Evolutionary conservation across 2,113 vertebrate genomes (phyloP).

Genomic region (Cranoglanis bouderius): DNA sequence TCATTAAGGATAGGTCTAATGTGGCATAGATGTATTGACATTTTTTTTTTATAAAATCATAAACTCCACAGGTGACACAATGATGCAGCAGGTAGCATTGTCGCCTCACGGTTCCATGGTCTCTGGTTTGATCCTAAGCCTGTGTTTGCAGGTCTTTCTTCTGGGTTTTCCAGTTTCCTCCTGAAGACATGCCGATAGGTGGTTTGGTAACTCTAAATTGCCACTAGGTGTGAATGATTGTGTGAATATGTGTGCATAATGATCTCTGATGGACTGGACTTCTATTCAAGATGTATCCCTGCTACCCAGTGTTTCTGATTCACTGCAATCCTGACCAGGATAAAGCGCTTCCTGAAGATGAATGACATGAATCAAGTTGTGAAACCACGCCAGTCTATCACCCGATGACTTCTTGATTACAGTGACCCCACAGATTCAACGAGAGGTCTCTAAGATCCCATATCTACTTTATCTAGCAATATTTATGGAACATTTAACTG

Average conservation of each 20-base stretch:
- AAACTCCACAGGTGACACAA: not conserved
- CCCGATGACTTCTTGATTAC: not conserved
- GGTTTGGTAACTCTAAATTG: not conserved
- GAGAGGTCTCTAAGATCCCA: not conserved
- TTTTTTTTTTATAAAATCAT: not conserved
- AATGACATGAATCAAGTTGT: not conserved
- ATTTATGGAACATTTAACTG: not conserved
- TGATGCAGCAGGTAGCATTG: not conserved
- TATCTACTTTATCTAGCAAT: not conserved
- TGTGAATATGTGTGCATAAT: not conserved
- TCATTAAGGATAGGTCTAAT: not conserved
- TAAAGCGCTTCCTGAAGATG: not conserved
- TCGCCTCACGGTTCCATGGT: not conserved
- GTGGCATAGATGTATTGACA: not conserved
- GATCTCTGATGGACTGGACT: not conserved
- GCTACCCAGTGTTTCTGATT: not conserved
- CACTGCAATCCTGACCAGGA: not conserved
- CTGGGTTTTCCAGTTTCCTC: not conserved
- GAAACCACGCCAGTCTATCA: not conserved
- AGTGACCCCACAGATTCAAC: not conserved
- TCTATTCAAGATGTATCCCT: not conserved
- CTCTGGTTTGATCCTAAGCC: not conserved
- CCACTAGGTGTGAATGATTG: not conserved
- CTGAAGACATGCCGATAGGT: not conserved
- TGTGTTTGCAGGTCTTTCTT: not conserved